Conservation (phyloP, 2,888 invertebrate species). For the Beris chalybata region DNA sequence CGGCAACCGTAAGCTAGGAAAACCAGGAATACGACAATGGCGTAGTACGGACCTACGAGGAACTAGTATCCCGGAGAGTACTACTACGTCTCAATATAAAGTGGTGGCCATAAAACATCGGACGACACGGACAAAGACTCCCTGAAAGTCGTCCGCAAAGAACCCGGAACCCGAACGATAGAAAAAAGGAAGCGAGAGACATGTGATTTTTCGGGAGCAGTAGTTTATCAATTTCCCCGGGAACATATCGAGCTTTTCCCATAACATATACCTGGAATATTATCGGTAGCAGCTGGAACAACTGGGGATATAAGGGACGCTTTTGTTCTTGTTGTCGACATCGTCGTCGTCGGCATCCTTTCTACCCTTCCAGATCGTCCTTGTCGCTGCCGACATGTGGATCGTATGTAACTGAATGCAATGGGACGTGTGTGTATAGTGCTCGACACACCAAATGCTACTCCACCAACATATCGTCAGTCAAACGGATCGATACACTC, state of each 20-base stretch:
- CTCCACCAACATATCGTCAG: too few species aligned
- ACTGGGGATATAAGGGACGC: constrained; percentile 7
- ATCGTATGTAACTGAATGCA: too few species aligned
- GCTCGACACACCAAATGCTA: too few species aligned
- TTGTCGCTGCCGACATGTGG: too few species aligned
- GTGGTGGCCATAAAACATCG: constrained; percentile 23
- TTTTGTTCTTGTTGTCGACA: constrained; percentile 21
- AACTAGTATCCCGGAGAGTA: constrained; percentile 7
- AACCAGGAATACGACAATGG: constrained; percentile 26
- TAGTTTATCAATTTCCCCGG: constrained; percentile 25
- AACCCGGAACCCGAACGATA: background rate
- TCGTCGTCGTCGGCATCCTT: constrained; percentile 1
- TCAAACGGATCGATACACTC: too few species aligned
- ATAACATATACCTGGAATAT: constrained; percentile 9
- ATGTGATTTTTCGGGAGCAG: background rate
- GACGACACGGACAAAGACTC: constrained; percentile 7
- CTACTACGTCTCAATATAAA: constrained; percentile 17
- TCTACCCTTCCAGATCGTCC: too few species aligned
- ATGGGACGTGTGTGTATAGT: too few species aligned
- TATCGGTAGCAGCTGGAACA: constrained; percentile 9
- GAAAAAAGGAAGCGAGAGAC: background rate
- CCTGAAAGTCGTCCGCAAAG: background rate
- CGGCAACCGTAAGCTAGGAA: background rate
- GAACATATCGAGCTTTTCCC: constrained; percentile 17
- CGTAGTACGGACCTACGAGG: constrained; percentile 12